Evolutionary conservation across 37 sponge, comb jelly and placozoan genomes (phyloP).

Genomic region (Haliclona indistincta): DNA sequence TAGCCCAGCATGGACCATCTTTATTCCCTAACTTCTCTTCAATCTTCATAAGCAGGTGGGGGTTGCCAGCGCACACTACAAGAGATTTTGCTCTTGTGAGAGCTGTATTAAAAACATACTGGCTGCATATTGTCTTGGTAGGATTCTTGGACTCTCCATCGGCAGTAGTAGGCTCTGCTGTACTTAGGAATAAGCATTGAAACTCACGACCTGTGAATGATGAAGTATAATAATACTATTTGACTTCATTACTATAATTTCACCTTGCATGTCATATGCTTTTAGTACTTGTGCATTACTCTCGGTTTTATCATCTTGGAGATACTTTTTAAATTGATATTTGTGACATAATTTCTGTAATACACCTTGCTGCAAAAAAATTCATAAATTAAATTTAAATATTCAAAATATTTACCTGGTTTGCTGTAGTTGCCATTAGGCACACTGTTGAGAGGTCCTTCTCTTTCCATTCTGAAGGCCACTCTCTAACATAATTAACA

Average conservation of each 20-base stretch:
- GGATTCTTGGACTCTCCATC: constrained; percentile 13
- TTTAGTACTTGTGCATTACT: neutral
- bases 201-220: constrained; percentile 51
- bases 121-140: constrained; percentile 33
- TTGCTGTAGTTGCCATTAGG: constrained; percentile 42
- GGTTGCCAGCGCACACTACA: constrained; percentile 45
- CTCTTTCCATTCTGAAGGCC: constrained; percentile 47
- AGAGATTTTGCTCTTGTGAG: constrained; percentile 51
- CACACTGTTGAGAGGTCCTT: constrained; percentile 24
- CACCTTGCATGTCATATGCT: constrained; percentile 10
- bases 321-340: too few species aligned
- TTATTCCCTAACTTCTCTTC: neutral
- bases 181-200: constrained; percentile 45
- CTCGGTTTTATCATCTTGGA: too few species aligned
- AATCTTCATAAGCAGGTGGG: constrained; percentile 38
- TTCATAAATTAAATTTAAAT: neutral
- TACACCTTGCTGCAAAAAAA: neutral
- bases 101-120: constrained; percentile 61
- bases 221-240: neutral
- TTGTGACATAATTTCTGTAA: too few species aligned
- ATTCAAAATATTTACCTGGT: constrained; percentile 36
- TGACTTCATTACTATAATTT: neutral
- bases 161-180: constrained; percentile 38
- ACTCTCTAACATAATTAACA: constrained; percentile 14
- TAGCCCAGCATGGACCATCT: constrained; percentile 33